Evolutionary conservation across 2,113 vertebrate species (phyloP), one percentile per base, ranked within the genome.

Genomic region (Chelonoidis abingdonii): DNA sequence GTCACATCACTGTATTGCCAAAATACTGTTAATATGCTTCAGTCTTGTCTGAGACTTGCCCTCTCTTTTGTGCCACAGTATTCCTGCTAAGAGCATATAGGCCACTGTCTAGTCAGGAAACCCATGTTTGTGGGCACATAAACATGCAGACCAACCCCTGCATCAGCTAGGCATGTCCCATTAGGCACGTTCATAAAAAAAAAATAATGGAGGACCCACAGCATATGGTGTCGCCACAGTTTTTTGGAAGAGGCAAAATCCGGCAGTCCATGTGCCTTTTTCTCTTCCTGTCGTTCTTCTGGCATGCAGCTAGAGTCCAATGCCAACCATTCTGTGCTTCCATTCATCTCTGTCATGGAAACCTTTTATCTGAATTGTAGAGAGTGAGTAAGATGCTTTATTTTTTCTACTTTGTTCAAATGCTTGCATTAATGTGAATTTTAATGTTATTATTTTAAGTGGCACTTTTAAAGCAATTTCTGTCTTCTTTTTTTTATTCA

Each of bases 381-480:
- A 90, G 47, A 19, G 62, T 75, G 4, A 87, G 38, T 6, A 90
- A 35, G 52, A 93, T 24, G 56, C 57, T 41, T 92, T 72, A 81
- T 52, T 85, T 85, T 22, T 4, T 31, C 31, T 56, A 19, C 16
- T 9, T 72, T 44, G 65, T 50, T 91, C 52, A 89, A 96, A 91
- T 56, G 75, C 1, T 69, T 89, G 81, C 47, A 87, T 84, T 59
- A 25, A 86, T 59, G 56, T 92, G 76, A 22, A 84, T 86, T 92
- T 90, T 93, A 44, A 72, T 22, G 8, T 72, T 72, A 31, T 57
- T 57, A n/a, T 91, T 93, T 89, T 88, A n/a, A 80, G 84, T 94
- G 88, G 3, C 8, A 38, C 69, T 88, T 93, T 72, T 10, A 54
- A 57, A 88, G 65, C 38, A 75, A 78, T 41, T 87, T 91, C 14